Conservation (phyloP, 1,140 invertebrate genomes). For the Anoplolepis gracilipes region DNA sequence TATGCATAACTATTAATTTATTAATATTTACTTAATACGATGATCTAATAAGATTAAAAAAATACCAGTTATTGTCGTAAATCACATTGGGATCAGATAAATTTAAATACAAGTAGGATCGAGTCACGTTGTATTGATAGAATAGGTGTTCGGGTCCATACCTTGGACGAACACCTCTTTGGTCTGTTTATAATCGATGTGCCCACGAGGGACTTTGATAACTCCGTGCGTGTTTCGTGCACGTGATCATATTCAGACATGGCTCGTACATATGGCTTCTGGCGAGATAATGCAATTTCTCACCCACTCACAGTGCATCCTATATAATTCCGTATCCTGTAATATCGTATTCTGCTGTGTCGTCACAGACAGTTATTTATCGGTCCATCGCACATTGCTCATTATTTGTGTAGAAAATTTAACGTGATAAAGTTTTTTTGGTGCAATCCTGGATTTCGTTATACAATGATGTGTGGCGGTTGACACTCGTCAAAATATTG, state of each 20-base stretch:
- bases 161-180: constrained; percentile 43
- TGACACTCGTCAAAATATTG: background rate
- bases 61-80: background rate
- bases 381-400: constrained; percentile 12
- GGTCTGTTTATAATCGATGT: constrained; percentile 63
- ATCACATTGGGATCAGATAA: background rate
- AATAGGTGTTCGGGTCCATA: constrained; percentile 42
- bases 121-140: constrained; percentile 21
- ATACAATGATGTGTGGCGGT: background rate
- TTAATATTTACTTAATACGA: background rate
- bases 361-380: constrained; percentile 68
- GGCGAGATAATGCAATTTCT: constrained; percentile 50
- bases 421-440: background rate
- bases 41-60: background rate
- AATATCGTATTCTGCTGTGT: background rate
- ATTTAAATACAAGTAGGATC: constrained; percentile 40
- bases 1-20: background rate
- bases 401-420: constrained; percentile 45
- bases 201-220: constrained; percentile 68
- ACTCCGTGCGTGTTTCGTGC: constrained; percentile 33
- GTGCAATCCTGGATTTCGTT: constrained; percentile 11
- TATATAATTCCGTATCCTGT: background rate
- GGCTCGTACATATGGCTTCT: constrained; percentile 8
- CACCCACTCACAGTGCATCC: background rate
- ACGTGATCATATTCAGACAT: background rate